Conservation (phyloP, 2,888 invertebrate genomes). For the Monoplex corrugatus region DNA sequence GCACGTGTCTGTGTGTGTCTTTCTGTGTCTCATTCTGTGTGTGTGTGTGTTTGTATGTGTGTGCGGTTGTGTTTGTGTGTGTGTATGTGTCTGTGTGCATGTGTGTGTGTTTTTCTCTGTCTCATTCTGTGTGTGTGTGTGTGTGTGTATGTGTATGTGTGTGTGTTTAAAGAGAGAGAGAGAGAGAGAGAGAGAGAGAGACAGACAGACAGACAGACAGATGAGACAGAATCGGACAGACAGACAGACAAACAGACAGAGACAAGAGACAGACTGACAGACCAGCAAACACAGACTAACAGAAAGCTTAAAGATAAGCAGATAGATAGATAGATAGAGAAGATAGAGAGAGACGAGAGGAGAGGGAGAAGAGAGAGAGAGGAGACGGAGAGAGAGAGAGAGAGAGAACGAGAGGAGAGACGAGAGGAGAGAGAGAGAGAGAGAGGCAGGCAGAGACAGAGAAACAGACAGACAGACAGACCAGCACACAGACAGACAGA, state of each 20-base stretch:
- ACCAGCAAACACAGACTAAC: not conserved
- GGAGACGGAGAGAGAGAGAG: too few relatives aligned
- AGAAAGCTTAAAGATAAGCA: not conserved
- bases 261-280: not conserved
- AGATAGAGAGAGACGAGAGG: too few relatives aligned
- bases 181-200: not conserved
- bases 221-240: not conserved
- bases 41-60: not conserved
- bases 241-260: not conserved
- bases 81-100: not conserved
- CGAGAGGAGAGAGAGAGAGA: too few relatives aligned
- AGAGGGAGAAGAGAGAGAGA: too few relatives aligned
- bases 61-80: not conserved
- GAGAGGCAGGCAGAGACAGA: too few relatives aligned
- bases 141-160: not conserved
- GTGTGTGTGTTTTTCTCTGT: too few relatives aligned
- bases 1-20: constrained; percentile 1
- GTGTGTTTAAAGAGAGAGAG: not conserved
- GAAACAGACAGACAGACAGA: too few relatives aligned
- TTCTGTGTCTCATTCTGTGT: too few relatives aligned
- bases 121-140: constrained; percentile 9
- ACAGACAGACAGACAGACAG: not conserved
- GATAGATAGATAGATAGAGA: not conserved
- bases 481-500: too few relatives aligned
- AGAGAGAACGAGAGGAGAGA: too few relatives aligned